Evolutionary conservation across 2,888 invertebrate species (phyloP), one percentile per base, ranked within the genome.

Genomic region (Tenthredo mesomela): DNA sequence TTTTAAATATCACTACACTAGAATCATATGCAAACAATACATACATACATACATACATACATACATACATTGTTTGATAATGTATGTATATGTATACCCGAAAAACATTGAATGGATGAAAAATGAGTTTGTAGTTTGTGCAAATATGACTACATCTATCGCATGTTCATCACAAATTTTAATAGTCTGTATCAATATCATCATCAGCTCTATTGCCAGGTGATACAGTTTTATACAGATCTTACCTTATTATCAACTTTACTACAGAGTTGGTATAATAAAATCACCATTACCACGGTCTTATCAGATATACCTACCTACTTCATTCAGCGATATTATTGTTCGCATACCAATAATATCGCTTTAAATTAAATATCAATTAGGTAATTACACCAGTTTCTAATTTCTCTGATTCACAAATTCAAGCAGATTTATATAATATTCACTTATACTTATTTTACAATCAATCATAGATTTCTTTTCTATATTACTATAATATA

Each of bases 81-180:
- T 37, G 3, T 61, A 25, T 37, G 61, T n/a, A n/a, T n/a, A n/a
- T n/a, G n/a, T n/a, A n/a, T n/a, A 18, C 29, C 5, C 10, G 37
- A 82, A 82, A 82, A 82, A 82, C 29, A 82, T 82, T 18, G 50
- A 67, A 82, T 67, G 65, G 43, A 65, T 78, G 47, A 33, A 33
- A 77, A 61, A 25, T 58, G 47, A 75, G 43, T 77, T 77, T n/a
- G 29, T 77, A 54, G 77, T 54, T 77, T 77, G 77, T 77, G 40
- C 77, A 54, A 77, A 40, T 77, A 77, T 77, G n/a, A 77, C 77
- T 77, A 77, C 77, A 43, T 50, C 40, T 73, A 43, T 73, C 18
- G 47, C 10, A 25, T 12, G 47, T 77, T 77, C 54, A 77, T 77
- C n/a, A 77, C 18, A 54, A 47, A 9, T 54, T 50, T 15, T 29